These are phyloP conservation scores for Polylopha cassiicola DNA, from an alignment of 2,888 invertebrate species.

Conservation along the genomic window DNA sequence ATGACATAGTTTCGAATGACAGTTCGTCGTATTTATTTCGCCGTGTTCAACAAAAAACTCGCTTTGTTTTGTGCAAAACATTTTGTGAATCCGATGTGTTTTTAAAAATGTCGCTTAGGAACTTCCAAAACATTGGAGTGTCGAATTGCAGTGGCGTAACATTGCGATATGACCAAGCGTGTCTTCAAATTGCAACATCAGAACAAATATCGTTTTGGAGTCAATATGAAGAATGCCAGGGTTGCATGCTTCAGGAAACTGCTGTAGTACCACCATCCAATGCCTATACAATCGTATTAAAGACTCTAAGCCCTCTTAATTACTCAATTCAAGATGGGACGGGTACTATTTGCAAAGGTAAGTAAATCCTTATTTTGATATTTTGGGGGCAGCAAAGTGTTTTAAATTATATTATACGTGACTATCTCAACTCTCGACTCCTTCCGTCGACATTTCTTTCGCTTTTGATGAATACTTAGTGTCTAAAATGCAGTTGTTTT, in stretches of 20 bases:
- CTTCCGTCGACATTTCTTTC: too few relatives aligned
- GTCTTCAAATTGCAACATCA: constrained; percentile 57
- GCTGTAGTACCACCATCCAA: constrained; percentile 35
- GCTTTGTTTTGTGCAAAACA: constrained; percentile 16
- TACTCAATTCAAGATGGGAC: constrained; percentile 44
- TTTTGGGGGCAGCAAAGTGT: constrained; percentile 19
- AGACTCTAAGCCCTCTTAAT: constrained; percentile 54
- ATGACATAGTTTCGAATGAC: constrained; percentile 21
- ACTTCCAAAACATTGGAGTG: constrained; percentile 64
- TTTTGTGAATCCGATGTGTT: constrained; percentile 6
- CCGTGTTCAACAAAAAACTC: constrained; percentile 6
- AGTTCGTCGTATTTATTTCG: constrained; percentile 19
- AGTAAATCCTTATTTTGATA: constrained; percentile 22
- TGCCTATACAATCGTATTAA: constrained; percentile 40
- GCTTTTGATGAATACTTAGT: too few relatives aligned
- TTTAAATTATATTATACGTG: not conserved
- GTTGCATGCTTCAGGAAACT: constrained; percentile 48
- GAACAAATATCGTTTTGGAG: constrained; percentile 55
- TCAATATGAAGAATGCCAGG: constrained; percentile 68
- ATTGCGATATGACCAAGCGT: constrained; percentile 63
- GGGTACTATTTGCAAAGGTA: constrained; percentile 62
- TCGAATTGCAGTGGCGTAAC: constrained; percentile 52
- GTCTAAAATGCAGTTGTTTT: too few relatives aligned
- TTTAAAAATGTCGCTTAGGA: constrained; percentile 46
- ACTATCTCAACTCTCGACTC: too few relatives aligned